A percentile compares a stretch with the other conserved stretches of the same genome.
Evolutionary conservation across 2,113 vertebrate genomes (phyloP).

Genomic region (Centropus bengalensis): DNA sequence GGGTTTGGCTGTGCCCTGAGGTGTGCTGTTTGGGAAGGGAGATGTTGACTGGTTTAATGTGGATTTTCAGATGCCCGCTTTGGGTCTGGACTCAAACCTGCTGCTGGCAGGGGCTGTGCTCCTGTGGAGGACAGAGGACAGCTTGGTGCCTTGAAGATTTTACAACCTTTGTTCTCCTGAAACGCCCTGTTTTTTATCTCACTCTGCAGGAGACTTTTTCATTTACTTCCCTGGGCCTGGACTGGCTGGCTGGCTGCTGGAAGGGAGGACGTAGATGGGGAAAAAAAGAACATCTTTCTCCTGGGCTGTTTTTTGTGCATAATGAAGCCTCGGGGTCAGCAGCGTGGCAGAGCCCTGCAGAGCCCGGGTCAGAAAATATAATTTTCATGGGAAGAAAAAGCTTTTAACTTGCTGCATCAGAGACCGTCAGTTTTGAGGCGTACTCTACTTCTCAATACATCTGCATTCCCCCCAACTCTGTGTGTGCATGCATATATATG

Average conservation of each 20-base stretch:
- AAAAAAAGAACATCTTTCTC: background rate
- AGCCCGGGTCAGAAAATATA: background rate
- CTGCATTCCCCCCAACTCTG: background rate
- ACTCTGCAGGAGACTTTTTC: conserved; percentile 14
- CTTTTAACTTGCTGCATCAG: conserved; percentile 18
- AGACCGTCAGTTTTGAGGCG: background rate
- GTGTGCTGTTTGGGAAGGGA: background rate
- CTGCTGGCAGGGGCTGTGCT: background rate
- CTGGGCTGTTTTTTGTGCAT: background rate
- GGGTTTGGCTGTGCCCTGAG: background rate
- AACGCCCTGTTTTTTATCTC: background rate
- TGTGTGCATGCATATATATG: background rate
- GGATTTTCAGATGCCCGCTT: background rate
- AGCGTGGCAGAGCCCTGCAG: background rate
- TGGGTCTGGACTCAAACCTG: background rate
- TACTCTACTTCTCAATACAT: background rate
- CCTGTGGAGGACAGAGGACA: background rate
- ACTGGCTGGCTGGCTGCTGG: background rate
- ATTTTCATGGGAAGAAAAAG: background rate
- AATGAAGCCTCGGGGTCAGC: background rate
- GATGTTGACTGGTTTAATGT: background rate
- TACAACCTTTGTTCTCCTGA: background rate
- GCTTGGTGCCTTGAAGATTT: conserved; percentile 29
- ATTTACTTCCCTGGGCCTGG: conserved; percentile 11
- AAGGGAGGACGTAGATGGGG: background rate